phyloP scores from a whole-genome alignment of 2,888 invertebrate genomes.

The Formica aserva region DNA sequence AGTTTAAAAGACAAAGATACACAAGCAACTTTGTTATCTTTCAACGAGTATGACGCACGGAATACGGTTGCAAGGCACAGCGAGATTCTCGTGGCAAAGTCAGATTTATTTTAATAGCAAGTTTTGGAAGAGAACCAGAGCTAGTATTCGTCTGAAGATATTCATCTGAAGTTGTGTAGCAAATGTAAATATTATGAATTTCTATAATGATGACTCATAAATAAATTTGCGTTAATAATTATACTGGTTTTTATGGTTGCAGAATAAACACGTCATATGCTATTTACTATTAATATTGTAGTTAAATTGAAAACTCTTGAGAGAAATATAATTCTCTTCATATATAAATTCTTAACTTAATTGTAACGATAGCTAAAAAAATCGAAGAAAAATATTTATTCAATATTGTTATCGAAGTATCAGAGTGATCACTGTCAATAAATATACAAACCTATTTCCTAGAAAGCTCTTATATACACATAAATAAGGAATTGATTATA shows the following conservation, averaged over 20 bases:
- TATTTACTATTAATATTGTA: not conserved
- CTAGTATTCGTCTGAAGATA: not conserved
- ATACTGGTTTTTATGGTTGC: not conserved
- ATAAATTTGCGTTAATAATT: not conserved
- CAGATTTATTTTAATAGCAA: not conserved
- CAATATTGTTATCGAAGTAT: not conserved
- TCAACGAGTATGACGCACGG: not conserved
- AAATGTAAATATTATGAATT: not conserved
- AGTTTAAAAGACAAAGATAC: not conserved
- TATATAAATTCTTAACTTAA: not conserved
- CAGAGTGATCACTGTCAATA: not conserved
- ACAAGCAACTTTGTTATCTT: not conserved
- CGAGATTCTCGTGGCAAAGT: not conserved
- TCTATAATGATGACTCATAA: not conserved
- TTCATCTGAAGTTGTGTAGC: not conserved
- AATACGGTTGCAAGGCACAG: not conserved
- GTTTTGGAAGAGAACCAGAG: not conserved
- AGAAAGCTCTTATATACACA: not conserved
- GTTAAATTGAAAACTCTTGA: not conserved
- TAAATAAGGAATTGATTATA: not conserved
- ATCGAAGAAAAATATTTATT: not conserved
- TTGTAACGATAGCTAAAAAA: not conserved
- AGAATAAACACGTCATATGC: not conserved
- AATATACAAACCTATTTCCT: not conserved
- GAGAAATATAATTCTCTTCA: not conserved